Conservation (phyloP, 2,797 vertebrate genomes). For the Halcyon leucocephala region DNA sequence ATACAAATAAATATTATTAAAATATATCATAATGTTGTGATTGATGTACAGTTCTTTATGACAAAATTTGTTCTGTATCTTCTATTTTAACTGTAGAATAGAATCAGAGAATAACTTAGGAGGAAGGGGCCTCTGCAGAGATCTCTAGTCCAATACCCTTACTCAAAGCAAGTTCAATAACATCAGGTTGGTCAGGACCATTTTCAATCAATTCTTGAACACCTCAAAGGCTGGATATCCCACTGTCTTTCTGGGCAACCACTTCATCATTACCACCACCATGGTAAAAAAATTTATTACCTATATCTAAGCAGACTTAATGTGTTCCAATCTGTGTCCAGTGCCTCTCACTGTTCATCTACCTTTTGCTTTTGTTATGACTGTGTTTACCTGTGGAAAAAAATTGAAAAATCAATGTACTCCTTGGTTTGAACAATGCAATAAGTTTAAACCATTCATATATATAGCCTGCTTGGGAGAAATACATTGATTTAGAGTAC, state of each 20-base stretch:
- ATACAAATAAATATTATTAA: background rate
- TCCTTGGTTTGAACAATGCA: background rate
- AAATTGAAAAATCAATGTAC: background rate
- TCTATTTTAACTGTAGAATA: background rate
- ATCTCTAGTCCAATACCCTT: background rate
- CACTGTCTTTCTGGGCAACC: background rate
- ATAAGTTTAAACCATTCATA: background rate
- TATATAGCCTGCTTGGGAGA: background rate
- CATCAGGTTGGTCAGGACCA: background rate
- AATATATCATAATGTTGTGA: background rate
- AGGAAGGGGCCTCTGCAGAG: background rate
- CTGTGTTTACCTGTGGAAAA: background rate
- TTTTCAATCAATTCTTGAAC: background rate
- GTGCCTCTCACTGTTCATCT: background rate
- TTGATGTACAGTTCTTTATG: background rate
- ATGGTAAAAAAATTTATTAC: background rate
- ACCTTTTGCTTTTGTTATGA: background rate
- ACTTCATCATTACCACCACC: background rate
- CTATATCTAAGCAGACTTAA: background rate
- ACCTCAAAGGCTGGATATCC: background rate
- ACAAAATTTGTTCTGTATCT: background rate
- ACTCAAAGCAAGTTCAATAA: background rate
- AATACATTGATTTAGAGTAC: background rate
- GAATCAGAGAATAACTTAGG: background rate
- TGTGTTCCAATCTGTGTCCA: background rate